A percentile compares a stretch with the other conserved stretches of the same genome.
Conservation (phyloP, 2,113 vertebrate species). For the Tretioscincus oriximinensis region DNA sequence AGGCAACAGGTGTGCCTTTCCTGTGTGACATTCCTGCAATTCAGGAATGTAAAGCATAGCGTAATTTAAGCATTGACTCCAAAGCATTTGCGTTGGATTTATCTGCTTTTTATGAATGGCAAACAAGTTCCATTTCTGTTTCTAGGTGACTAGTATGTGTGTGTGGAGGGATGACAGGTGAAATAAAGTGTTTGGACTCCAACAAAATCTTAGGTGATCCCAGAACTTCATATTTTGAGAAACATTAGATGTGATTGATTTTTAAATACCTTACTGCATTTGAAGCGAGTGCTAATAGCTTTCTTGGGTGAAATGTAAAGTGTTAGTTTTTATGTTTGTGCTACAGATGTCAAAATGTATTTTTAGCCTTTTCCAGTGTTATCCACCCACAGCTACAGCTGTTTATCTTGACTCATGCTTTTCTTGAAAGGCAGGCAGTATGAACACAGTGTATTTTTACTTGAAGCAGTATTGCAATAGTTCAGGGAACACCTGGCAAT, state of each 20-base stretch:
- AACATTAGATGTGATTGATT: neutral
- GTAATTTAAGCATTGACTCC: too few species aligned
- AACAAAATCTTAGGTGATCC: neutral
- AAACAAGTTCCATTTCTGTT: too few species aligned
- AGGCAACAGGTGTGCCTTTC: too few species aligned
- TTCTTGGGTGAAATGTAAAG: slow-evolving; percentile 23
- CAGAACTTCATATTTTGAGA: neutral
- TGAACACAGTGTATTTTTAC: slow-evolving; percentile 14
- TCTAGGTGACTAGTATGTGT: too few species aligned
- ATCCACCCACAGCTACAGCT: slow-evolving; percentile 44
- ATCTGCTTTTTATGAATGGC: too few species aligned
- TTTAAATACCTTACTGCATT: slow-evolving; percentile 23
- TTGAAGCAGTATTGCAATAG: slow-evolving; percentile 20
- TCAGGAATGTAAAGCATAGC: too few species aligned
- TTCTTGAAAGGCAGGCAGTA: slow-evolving; percentile 36
- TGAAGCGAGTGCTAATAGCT: slow-evolving; percentile 13
- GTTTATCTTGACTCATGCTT: slow-evolving; percentile 44
- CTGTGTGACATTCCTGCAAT: too few species aligned
- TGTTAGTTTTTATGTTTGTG: slow-evolving; percentile 20
- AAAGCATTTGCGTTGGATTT: too few species aligned
- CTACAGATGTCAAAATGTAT: slow-evolving; percentile 41
- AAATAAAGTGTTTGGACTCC: neutral
- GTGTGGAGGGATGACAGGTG: too few species aligned
- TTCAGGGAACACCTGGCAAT: neutral
- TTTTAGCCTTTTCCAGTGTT: slow-evolving; percentile 48